Evolutionary conservation across 1,140 invertebrate genomes (phyloP).

Genomic region (Drosophila leontia): DNA sequence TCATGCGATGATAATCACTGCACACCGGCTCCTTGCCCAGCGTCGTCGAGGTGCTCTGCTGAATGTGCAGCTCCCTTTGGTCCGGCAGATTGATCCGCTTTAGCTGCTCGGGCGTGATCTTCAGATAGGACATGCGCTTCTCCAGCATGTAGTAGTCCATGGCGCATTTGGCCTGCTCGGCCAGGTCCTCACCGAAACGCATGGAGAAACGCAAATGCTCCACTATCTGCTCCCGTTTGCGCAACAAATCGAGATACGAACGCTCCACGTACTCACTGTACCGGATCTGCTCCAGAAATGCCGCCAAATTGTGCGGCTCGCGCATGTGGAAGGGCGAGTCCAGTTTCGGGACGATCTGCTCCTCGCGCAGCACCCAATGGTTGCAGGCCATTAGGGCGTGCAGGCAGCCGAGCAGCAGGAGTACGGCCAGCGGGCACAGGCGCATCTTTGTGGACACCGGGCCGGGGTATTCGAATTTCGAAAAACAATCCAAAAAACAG

Average conservation of each 20-base stretch:
- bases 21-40: constrained; percentile 88
- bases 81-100: constrained; percentile 71
- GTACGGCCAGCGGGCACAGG: constrained; percentile 38
- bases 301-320: constrained; percentile 91
- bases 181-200: constrained; percentile 73
- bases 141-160: constrained; percentile 76
- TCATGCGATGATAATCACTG: constrained; percentile 85
- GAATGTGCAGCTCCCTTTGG: constrained; percentile 43
- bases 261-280: constrained; percentile 78
- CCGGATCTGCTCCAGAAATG: constrained; percentile 92
- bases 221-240: constrained; percentile 71
- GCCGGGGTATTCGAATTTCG: not conserved
- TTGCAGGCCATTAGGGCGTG: constrained; percentile 67
- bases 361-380: constrained; percentile 79
- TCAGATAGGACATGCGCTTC: constrained; percentile 70
- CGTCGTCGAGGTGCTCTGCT: constrained; percentile 10
- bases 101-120: constrained; percentile 68
- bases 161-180: constrained; percentile 79
- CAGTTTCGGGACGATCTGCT: constrained; percentile 85
- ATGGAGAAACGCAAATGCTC: constrained; percentile 76
- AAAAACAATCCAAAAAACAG: constrained; percentile 11
- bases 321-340: constrained; percentile 92
- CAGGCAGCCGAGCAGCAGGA: constrained; percentile 44
- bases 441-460: constrained; percentile 38
- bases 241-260: constrained; percentile 69